Percentiles rank a stretch among this genome's conserved stretches.
phyloP scores from a whole-genome alignment of 2,113 vertebrate species.

The Caranx ignobilis region DNA sequence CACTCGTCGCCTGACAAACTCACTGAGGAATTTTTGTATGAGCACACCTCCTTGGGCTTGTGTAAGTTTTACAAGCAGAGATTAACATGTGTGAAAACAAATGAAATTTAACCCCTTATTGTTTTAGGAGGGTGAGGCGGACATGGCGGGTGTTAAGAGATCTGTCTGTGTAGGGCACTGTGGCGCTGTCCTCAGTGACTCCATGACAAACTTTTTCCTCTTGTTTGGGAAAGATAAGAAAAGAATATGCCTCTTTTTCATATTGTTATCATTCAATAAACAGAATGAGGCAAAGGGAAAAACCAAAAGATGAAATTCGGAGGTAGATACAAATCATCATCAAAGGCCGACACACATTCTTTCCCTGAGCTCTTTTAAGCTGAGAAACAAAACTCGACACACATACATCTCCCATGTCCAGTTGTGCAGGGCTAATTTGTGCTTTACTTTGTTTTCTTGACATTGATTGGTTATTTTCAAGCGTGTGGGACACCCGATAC shows the following conservation, averaged over 20 bases:
- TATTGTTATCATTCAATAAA: neutral
- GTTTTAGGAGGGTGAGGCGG: conserved; percentile 64
- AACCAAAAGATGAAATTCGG: neutral
- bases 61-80: conserved; percentile 78
- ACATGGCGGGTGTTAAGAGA: conserved; percentile 49
- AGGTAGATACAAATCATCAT: conserved; percentile 26
- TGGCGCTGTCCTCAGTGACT: neutral
- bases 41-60: conserved; percentile 73
- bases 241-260: neutral
- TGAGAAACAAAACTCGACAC: conserved; percentile 47
- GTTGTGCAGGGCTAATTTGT: conserved; percentile 61
- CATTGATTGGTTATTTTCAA: conserved; percentile 81
- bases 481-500: conserved; percentile 77
- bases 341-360: conserved; percentile 34
- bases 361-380: conserved; percentile 36
- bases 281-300: neutral
- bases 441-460: conserved; percentile 77
- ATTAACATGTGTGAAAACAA: conserved; percentile 83
- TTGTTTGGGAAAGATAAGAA: neutral
- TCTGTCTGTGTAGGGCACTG: conserved; percentile 17
- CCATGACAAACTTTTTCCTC: neutral
- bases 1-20: conserved; percentile 70
- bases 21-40: conserved; percentile 73
- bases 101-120: conserved; percentile 78
- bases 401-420: conserved; percentile 59